A percentile compares a stretch with the other conserved stretches of the same genome.
Conservation (phyloP, 2,113 vertebrate genomes). For the Fulmarus glacialis region DNA sequence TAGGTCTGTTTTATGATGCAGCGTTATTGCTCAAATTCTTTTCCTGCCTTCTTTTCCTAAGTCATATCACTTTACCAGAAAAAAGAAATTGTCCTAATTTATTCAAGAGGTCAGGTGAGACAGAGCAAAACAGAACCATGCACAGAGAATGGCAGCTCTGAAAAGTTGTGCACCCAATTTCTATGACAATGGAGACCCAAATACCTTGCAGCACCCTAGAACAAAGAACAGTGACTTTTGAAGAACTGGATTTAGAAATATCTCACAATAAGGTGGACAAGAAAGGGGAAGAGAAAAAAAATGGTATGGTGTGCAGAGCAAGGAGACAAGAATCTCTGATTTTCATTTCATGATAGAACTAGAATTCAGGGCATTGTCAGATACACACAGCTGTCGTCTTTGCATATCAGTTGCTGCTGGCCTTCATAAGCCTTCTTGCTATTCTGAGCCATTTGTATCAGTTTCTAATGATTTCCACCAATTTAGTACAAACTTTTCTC, state of each 20-base stretch:
- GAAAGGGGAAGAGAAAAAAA: background rate
- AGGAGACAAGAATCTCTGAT: background rate
- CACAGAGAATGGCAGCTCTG: background rate
- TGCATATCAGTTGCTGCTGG: accelerated
- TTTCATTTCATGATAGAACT: background rate
- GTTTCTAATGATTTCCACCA: background rate
- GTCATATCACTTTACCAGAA: background rate
- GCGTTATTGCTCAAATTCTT: background rate
- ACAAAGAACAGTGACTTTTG: background rate
- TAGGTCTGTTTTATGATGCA: background rate
- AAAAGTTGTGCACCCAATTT: background rate
- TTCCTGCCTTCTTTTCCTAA: background rate
- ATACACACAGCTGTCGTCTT: background rate
- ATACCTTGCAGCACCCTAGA: background rate
- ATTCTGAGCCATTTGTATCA: background rate
- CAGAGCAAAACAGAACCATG: background rate
- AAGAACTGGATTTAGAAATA: background rate
- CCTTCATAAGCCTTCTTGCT: background rate
- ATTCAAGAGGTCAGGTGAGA: background rate
- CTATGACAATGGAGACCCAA: background rate
- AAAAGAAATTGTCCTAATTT: background rate
- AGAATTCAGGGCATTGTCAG: background rate
- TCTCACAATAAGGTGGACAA: background rate
- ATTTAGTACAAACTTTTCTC: background rate
- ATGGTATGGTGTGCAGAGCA: background rate